Base-by-base conservation (phyloP, 2,113 vertebrate species). In the Gopherus evgoodei region DNA sequence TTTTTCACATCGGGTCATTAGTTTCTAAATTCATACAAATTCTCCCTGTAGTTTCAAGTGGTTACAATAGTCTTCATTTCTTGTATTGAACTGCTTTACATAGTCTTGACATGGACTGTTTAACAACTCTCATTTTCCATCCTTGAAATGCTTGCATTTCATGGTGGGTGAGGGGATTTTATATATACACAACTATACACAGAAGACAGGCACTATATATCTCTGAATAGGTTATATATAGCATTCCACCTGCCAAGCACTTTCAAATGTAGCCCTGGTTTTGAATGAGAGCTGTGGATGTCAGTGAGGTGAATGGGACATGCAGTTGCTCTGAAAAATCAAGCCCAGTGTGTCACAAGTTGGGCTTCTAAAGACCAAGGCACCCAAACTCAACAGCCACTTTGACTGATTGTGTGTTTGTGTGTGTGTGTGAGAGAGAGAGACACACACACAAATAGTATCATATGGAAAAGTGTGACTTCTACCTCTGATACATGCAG, bases 81-180 rank as follows among this genome's bases (percentile, higher is more conserved):
- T 54, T 47, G 38, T 57, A 0, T 59, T 8, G 8, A 16, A 1
- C 42, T 2, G 52, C 7, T 80, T 25, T 75, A 38, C 4, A 16
- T 24, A 1, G 25, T 13, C 21, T 22, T 56, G 8, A 0, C 1
- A 5, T 21, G 14, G 11, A 1, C n/a, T 1, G 4, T 1, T 62
- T 35, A 12, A 21, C 1, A 5, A 78, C n/a, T 49, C 57, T 52
- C 21, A 0, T 42, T 42, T 47, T 90, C 22, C 44, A 16, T 5
- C 6, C 19, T 82, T 47, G 82, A 86, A 83, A 82, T n/a, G 14
- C 8, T 87, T 80, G 4, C 5, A 1, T 59, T 50, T 10, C 47
- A 1, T 31, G 50, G 19, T 7, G 14, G 44, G 16, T 53, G 53
- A 78, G 50, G 25, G 16, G 69, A 31, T 22, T 86, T 75, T 35